These are phyloP conservation scores for Corella eumyota DNA, from an alignment of 23 tunicate species.

Conservation along the genomic window DNA sequence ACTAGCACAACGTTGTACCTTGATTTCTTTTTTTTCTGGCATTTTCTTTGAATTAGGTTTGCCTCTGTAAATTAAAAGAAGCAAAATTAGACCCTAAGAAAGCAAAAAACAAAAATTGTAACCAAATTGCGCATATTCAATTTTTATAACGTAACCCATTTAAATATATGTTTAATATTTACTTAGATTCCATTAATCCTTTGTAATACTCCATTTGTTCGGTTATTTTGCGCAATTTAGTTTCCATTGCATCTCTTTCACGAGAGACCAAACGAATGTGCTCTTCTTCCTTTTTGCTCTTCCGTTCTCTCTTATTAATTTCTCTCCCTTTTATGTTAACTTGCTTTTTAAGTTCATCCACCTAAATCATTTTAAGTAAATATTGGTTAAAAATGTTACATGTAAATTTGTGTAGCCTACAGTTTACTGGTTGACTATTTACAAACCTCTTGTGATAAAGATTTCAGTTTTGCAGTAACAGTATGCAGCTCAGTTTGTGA, in stretches of 20 bases:
- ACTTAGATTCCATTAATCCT: conserved; percentile 58
- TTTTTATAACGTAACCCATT: background rate
- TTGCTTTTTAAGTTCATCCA: conserved; percentile 71
- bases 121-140: background rate
- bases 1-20: conserved; percentile 83
- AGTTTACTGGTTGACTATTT: background rate
- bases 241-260: conserved; percentile 72
- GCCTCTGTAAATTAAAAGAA: conserved; percentile 18
- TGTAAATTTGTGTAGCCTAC: background rate
- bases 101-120: background rate
- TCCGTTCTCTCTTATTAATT: conserved; percentile 82
- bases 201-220: conserved; percentile 92
- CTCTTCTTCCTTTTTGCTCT: conserved; percentile 86
- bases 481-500: conserved; percentile 41
- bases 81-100: too few relatives aligned
- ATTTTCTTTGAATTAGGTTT: conserved; percentile 40
- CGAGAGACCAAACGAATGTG: conserved; percentile 71
- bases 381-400: background rate
- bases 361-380: conserved; percentile 9
- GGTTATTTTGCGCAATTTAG: conserved; percentile 60
- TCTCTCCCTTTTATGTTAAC: conserved; percentile 74
- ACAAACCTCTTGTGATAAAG: conserved; percentile 66
- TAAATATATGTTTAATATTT: background rate
- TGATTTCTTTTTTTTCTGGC: conserved; percentile 63
- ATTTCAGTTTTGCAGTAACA: conserved; percentile 36